These are phyloP conservation scores for Festucalex cinctus DNA, from an alignment of 2,113 vertebrate species.

Conservation along the genomic window DNA sequence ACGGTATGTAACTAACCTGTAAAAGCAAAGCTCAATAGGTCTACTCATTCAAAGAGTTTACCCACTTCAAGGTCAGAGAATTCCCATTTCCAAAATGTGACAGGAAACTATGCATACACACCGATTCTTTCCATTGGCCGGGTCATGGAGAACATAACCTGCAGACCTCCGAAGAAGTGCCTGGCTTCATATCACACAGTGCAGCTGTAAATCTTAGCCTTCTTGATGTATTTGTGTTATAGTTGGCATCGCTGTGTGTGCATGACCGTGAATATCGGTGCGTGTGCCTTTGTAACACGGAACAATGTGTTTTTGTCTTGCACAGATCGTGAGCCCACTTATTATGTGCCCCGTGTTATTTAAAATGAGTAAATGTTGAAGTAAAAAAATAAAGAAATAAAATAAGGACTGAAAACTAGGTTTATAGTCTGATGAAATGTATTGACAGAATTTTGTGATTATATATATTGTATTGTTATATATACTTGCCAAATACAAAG, in stretches of 20 bases:
- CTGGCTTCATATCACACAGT: constrained; percentile 5
- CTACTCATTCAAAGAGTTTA: not conserved
- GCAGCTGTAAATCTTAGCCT: constrained; percentile 20
- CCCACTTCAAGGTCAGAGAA: constrained; percentile 3
- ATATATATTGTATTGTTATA: too few relatives aligned
- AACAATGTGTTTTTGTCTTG: not conserved
- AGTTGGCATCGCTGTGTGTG: constrained; percentile 8
- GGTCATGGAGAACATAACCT: constrained; percentile 3
- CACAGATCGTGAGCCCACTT: not conserved
- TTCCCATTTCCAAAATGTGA: not conserved
- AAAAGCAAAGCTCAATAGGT: not conserved
- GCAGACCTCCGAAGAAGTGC: not conserved
- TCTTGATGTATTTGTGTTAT: constrained; percentile 21
- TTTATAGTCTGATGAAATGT: not conserved
- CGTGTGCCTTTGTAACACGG: not conserved
- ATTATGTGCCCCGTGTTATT: constrained; percentile 1
- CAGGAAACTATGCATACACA: constrained; percentile 1
- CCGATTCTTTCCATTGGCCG: not conserved
- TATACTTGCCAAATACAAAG: too few relatives aligned
- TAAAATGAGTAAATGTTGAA: not conserved
- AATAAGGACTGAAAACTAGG: not conserved
- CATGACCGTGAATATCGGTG: not conserved
- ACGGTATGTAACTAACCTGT: not conserved
- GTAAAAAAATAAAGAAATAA: too few relatives aligned
- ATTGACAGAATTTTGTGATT: too few relatives aligned